Evolutionary conservation across 2,113 vertebrate genomes (phyloP), one percentile per base, ranked within the genome.

Genomic region (Atherinomorus stipes): DNA sequence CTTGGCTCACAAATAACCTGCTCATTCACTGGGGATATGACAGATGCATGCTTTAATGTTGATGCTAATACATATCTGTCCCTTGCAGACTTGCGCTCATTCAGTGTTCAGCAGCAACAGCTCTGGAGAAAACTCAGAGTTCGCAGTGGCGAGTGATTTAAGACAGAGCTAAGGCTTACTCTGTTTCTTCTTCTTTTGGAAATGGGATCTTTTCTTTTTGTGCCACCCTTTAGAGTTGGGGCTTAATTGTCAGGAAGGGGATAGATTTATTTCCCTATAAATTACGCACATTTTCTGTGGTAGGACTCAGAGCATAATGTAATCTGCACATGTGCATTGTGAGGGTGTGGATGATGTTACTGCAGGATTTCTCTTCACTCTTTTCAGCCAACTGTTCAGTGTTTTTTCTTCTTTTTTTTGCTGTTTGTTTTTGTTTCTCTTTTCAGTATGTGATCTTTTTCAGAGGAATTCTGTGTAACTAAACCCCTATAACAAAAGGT

Each of bases 221-320:
- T 91, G 90, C 92, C 90, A 92, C 88, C 83, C 85, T 89, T 90
- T 85, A 86, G 85, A 85, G 81, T 86, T 85, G 75, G 62, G 85
- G 73, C 90, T 91, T 92, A 85, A 88, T 86, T 88, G 89, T 92
- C 87, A 91, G 90, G 86, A 91, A 86, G 88, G 85, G 85, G 84
- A 85, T 80, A 84, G 80, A 91, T 93, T 91, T 93, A 94, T 92
- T 89, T 71, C 71, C 89, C 76, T 85, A 85, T 94, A 93, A 92
- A 91, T 89, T 86, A 88, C 85, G 71, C 81, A 26, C 7, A 72
- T 84, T 88, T 87, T 92, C 62, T 92, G 76, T 80, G 80, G 85
- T 77, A 88, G 81, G 66, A 84, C 75, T 49, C 25, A 11, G 66
- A 70, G 73, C 61, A 73, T 91, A 92, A 91, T 91, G 90, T 81